Conservation (phyloP, 2,113 vertebrate species). For the Brachyhypopomus gauderio region DNA sequence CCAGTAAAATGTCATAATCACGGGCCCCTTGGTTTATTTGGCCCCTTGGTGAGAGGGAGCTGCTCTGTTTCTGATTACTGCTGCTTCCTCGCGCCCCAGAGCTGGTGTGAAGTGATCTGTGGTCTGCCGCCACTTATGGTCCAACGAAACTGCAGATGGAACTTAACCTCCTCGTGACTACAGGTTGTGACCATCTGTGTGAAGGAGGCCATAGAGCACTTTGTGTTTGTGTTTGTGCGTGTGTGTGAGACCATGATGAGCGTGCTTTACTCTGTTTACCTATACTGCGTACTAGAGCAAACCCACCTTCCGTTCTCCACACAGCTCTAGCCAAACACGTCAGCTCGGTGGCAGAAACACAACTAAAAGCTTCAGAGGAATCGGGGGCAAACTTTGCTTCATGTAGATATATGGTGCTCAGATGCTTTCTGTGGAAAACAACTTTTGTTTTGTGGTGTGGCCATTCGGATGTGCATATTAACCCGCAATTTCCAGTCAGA, state of each 20-base stretch:
- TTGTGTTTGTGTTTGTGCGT: not conserved
- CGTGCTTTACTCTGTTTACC: not conserved
- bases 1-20: not conserved
- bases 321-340: not conserved
- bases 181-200: not conserved
- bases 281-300: not conserved
- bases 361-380: not conserved
- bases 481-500: conserved; percentile 41
- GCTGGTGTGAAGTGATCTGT: conserved; percentile 20
- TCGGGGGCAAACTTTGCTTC: not conserved
- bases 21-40: conserved; percentile 17
- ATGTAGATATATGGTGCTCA: not conserved
- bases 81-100: not conserved
- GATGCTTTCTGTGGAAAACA: not conserved
- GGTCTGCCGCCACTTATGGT: conserved; percentile 1
- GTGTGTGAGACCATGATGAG: not conserved
- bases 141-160: conserved; percentile 5
- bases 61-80: not conserved
- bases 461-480: not conserved
- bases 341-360: not conserved
- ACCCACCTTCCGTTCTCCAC: not conserved
- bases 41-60: not conserved
- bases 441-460: not conserved
- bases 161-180: not conserved
- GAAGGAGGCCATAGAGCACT: not conserved